Evolutionary conservation across 2,888 invertebrate genomes (phyloP).

Genomic region (Polyploca ridens): DNA sequence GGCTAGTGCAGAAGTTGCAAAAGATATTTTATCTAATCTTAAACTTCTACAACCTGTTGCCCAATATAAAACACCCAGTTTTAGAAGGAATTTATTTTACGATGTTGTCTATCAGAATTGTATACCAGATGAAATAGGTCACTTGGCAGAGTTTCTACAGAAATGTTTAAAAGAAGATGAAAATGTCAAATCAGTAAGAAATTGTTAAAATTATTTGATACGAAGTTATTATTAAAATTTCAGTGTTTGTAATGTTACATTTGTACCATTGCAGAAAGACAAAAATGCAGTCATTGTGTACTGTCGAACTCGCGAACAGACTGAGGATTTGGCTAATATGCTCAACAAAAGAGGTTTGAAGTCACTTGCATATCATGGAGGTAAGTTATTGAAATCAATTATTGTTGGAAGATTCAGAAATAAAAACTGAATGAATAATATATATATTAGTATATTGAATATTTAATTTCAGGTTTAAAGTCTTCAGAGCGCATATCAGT

Average conservation of each 20-base stretch:
- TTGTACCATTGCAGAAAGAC: conserved; percentile 68
- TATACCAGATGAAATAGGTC: conserved; percentile 91
- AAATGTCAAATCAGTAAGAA: conserved; percentile 74
- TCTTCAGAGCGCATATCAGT: conserved; percentile 89
- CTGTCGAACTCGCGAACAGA: conserved; percentile 96
- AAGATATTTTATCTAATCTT: conserved; percentile 92
- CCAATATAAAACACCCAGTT: conserved; percentile 94
- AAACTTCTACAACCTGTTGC: conserved; percentile 87
- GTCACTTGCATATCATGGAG: conserved; percentile 95
- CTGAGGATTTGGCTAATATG: conserved; percentile 92
- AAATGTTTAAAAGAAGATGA: conserved; percentile 86
- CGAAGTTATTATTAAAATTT: neutral
- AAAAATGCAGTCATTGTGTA: conserved; percentile 95
- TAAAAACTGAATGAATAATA: neutral
- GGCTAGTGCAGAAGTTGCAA: conserved; percentile 90
- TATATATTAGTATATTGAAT: too few relatives aligned
- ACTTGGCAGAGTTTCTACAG: conserved; percentile 90
- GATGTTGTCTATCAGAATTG: conserved; percentile 96
- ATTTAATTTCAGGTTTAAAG: conserved; percentile 84
- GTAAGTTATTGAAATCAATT: conserved; percentile 60
- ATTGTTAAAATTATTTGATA: neutral
- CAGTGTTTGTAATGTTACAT: conserved; percentile 12
- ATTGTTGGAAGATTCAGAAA: neutral
- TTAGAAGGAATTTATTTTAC: conserved; percentile 96
- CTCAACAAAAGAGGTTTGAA: conserved; percentile 90